phyloP scores from a whole-genome alignment of 1,140 invertebrate genomes.

The Oncopodura yosiiana region DNA sequence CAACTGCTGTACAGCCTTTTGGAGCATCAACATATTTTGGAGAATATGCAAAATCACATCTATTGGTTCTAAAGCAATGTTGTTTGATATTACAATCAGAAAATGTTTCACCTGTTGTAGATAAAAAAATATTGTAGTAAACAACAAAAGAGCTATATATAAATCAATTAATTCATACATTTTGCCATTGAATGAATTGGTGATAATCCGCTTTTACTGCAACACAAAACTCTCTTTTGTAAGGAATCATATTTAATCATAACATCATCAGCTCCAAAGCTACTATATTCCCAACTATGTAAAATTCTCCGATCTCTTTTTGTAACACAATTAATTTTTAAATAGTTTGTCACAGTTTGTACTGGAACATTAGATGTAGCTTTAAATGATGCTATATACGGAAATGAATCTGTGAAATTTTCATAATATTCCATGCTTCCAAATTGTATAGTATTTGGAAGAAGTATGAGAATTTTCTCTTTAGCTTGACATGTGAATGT shows the following conservation, averaged over 20 bases:
- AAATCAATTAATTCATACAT: too few relatives aligned
- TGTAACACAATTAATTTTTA: constrained; percentile 31
- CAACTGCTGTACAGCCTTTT: constrained; percentile 25
- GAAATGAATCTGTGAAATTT: constrained; percentile 17
- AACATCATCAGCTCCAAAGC: constrained; percentile 25
- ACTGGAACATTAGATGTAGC: constrained; percentile 21
- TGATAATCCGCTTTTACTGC: constrained; percentile 25
- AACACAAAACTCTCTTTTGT: constrained; percentile 25
- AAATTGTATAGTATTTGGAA: constrained; percentile 22
- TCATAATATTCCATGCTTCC: constrained; percentile 19
- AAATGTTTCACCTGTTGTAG: constrained; percentile 26
- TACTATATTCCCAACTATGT: constrained; percentile 31
- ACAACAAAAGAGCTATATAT: too few relatives aligned
- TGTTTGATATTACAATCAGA: constrained; percentile 31
- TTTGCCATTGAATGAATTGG: constrained; percentile 29
- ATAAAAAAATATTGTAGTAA: too few relatives aligned
- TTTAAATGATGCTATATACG: constrained; percentile 18
- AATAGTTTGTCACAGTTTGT: constrained; percentile 23
- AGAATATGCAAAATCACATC: constrained; percentile 29
- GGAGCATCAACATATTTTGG: constrained; percentile 29
- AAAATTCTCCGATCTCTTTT: constrained; percentile 17
- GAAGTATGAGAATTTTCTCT: constrained; percentile 13
- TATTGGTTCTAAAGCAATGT: constrained; percentile 25
- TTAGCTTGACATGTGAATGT: constrained; percentile 30
- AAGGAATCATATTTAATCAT: constrained; percentile 21